Conservation (phyloP, 1,140 invertebrate genomes). For the Anoplolepis gracilipes region DNA sequence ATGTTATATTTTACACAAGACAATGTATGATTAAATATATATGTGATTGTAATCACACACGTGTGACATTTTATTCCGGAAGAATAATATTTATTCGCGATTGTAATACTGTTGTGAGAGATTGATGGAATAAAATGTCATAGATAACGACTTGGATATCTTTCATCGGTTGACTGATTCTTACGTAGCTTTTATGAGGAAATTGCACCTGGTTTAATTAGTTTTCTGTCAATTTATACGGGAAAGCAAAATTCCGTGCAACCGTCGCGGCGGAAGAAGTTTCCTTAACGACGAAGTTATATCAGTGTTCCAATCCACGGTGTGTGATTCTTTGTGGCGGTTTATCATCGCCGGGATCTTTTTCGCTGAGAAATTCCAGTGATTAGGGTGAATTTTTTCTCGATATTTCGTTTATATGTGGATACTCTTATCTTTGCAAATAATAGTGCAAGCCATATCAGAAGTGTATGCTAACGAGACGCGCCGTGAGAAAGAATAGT, state of each 20-base stretch:
- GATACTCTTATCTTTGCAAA: neutral
- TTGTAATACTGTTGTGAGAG: neutral
- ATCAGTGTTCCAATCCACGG: neutral
- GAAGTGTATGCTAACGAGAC: neutral
- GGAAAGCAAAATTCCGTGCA: slow-evolving; percentile 19
- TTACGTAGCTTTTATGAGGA: neutral
- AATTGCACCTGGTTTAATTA: slow-evolving; percentile 59
- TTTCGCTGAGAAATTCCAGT: slow-evolving; percentile 2
- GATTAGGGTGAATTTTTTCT: neutral
- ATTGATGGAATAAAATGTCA: neutral
- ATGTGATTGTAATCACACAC: neutral
- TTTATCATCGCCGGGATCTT: slow-evolving; percentile 7
- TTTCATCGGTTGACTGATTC: neutral
- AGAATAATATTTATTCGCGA: neutral
- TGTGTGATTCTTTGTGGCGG: neutral
- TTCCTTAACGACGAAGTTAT: slow-evolving; percentile 27
- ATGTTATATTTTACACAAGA: neutral
- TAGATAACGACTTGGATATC: neutral
- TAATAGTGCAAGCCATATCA: neutral
- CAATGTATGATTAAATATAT: neutral
- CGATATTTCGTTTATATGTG: neutral
- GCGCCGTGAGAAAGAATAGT: neutral
- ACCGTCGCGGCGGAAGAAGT: slow-evolving; percentile 21
- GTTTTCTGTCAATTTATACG: slow-evolving; percentile 46
- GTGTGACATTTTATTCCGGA: neutral